These are phyloP conservation scores for Calonectris borealis DNA, from an alignment of 2,113 vertebrate species.

Conservation along the genomic window DNA sequence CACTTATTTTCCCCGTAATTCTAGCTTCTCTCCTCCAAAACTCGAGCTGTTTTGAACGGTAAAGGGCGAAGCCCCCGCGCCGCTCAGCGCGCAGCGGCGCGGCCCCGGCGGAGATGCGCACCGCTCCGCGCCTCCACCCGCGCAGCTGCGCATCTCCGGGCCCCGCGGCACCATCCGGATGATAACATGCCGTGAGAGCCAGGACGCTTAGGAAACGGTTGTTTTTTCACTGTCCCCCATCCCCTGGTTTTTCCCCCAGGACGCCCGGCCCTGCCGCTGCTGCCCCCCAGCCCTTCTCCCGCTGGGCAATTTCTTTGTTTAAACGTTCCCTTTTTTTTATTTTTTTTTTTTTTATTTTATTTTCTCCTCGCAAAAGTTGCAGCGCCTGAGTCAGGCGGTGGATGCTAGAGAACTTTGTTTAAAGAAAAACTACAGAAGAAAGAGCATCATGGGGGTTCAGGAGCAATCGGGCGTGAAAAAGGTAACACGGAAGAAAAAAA, in stretches of 20 bases:
- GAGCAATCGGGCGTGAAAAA: fast-evolving
- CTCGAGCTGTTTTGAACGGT: fast-evolving
- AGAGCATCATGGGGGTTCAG: background rate
- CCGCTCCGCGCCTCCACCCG: too few relatives aligned
- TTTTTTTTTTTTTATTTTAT: background rate
- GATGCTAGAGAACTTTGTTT: background rate
- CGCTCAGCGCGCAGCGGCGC: background rate
- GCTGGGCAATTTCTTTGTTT: background rate
- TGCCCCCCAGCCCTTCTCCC: too few relatives aligned
- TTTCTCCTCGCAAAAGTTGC: background rate
- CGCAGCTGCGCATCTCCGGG: too few relatives aligned
- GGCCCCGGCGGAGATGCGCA: background rate
- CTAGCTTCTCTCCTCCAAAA: background rate
- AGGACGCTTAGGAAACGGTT: background rate
- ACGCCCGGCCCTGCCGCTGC: too few relatives aligned
- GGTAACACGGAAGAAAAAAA: background rate
- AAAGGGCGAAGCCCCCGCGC: background rate
- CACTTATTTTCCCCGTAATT: background rate
- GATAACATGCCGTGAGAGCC: background rate
- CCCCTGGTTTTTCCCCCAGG: background rate
- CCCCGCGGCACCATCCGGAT: background rate
- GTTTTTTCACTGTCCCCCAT: background rate
- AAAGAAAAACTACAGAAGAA: background rate
- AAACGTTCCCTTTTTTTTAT: too few relatives aligned
- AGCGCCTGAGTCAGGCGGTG: fast-evolving